Base-by-base conservation (phyloP, 2,888 invertebrate species). In the Timandra comae region DNA sequence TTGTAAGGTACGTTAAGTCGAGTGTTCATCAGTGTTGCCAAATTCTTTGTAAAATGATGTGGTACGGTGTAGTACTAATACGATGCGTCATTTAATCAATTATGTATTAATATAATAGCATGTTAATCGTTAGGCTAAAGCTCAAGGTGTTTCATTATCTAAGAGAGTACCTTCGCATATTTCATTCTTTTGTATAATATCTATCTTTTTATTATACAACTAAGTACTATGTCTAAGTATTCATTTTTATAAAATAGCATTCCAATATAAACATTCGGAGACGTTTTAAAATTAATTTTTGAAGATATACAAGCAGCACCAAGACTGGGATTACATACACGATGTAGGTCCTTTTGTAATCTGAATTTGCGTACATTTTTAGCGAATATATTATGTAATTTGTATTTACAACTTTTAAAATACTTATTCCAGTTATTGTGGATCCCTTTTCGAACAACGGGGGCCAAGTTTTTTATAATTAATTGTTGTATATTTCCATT, bases 21-120 rank as follows among this genome's bases (percentile, higher is more conserved):
- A 64, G 84, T 81, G 82, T 85, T 84, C 80, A 81, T 77, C 61
- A 69, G 68, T 63, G 79, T 74, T 85, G 85, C 85, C 85, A 85
- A 85, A 85, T 77, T 82, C 65, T 64, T 56, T 79, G 68, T 84
- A 75, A 71, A 71, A 63, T 66, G 64, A 67, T 64, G 72, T 73
- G 65, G 70, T 69, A 65, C 11, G 24, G 3, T 67, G 59, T 16
- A 16, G 4, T 5, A n/a, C n/a, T n/a, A n/a, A n/a, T 52, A 64
- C 59, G 52, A 49, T 63, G 62, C 59, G 16, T 16, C 16, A 16
- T 16, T 16, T 16, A 16, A 16, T 16, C 16, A 6, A 16, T 16
- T 16, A 16, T 45, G 37, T 48, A 44, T 43, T 37, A 20, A 41
- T 33, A 35, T 58, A 72, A 73, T 81, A 80, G 80, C 74, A 76